Percentiles rank a stretch among this genome's conserved stretches.
Evolutionary conservation across 2,797 vertebrate genomes (phyloP).

Genomic region (Hemibagrus guttatus): DNA sequence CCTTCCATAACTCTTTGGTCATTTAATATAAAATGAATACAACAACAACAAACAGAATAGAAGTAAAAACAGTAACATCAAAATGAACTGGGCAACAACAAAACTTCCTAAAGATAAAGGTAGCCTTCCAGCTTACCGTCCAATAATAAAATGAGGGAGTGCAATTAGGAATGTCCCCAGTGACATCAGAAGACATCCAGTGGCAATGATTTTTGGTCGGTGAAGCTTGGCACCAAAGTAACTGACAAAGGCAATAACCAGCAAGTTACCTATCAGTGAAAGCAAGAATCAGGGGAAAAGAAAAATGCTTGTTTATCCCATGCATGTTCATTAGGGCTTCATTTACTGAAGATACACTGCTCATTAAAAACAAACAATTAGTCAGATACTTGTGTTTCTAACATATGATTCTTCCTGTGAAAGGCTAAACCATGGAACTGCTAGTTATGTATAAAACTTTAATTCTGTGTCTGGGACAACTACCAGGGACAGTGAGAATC

Average conservation of each 20-base stretch:
- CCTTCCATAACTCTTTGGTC: not conserved
- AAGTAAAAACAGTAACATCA: not conserved
- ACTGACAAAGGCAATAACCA: conserved; percentile 91
- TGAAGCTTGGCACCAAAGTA: conserved; percentile 94
- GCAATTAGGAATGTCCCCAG: conserved; percentile 88
- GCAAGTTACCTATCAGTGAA: conserved; percentile 82
- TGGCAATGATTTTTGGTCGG: conserved; percentile 88
- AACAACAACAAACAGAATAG: not conserved
- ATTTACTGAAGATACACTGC: not conserved
- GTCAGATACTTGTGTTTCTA: not conserved
- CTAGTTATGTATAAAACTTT: not conserved
- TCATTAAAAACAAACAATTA: not conserved
- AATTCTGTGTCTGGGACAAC: not conserved
- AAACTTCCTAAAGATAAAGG: not conserved
- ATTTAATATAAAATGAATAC: too few species aligned
- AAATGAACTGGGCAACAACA: not conserved
- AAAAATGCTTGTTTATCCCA: not conserved
- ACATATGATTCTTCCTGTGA: not conserved
- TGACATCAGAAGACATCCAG: conserved; percentile 90
- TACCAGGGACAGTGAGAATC: not conserved
- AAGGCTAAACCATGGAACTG: not conserved
- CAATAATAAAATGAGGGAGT: conserved; percentile 89
- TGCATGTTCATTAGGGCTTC: not conserved
- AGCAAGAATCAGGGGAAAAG: not conserved
- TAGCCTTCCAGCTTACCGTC: conserved; percentile 74